phyloP scores from a whole-genome alignment of 2,113 vertebrate genomes.

The Eretmochelys imbricata region DNA sequence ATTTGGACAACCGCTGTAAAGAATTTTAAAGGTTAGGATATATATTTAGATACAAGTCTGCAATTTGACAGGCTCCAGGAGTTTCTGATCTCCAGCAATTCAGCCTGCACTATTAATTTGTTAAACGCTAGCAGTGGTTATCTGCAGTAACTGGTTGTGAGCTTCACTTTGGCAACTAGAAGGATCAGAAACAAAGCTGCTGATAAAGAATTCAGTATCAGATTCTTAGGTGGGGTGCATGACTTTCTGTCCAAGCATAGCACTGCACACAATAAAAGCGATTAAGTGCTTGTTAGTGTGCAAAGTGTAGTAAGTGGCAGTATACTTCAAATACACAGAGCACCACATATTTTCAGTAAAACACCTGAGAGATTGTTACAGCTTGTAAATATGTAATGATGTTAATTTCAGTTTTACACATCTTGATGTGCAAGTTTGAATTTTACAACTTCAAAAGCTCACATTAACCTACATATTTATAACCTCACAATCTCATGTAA shows the following conservation, averaged over 20 bases:
- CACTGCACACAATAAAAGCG: fast-evolving
- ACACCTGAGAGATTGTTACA: neutral
- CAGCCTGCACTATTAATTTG: neutral
- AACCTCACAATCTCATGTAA: neutral
- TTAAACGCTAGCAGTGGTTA: neutral
- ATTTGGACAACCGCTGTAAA: neutral
- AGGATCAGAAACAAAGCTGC: neutral
- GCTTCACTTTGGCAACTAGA: neutral
- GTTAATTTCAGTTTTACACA: neutral
- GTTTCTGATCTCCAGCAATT: fast-evolving
- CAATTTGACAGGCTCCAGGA: neutral
- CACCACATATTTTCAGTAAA: neutral
- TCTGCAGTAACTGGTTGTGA: fast-evolving
- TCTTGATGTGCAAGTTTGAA: neutral
- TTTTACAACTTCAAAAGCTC: neutral
- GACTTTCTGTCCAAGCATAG: fast-evolving
- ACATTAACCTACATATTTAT: neutral
- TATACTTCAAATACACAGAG: fast-evolving
- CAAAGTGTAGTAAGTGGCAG: fast-evolving
- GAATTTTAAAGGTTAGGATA: neutral
- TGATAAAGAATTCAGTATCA: neutral
- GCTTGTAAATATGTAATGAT: neutral
- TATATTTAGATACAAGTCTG: fast-evolving
- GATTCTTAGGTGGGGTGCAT: fast-evolving
- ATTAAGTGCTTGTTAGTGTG: neutral